Evolutionary conservation across 2,888 invertebrate species (phyloP), one percentile per base, ranked within the genome.

Genomic region (Nomada ruficornis): DNA sequence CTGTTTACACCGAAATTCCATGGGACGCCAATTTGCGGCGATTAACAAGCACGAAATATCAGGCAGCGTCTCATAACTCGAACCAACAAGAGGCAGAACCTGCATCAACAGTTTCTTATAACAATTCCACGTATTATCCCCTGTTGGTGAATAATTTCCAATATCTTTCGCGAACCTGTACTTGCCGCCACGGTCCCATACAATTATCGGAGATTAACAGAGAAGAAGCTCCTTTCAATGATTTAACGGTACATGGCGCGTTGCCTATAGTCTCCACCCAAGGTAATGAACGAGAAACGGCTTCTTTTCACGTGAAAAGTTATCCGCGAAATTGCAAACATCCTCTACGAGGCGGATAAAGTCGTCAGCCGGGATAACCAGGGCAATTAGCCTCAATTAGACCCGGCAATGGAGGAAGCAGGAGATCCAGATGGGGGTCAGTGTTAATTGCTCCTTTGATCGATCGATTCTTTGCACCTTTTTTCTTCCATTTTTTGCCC

Each of bases 361-460:
- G 77, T 77, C 74, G 72, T 87, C 79, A 67, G 29, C 42, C 57
- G 69, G 26, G 64, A 52, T 59, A 64, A 74, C 71, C 68, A 63
- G 42, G 20, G 74, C 26, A 82, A 86, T 87, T 87, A 77, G 77
- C 57, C 60, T 82, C 77, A 85, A 86, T 87, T 79, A 79, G 64
- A 77, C 75, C 60, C 26, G 59, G 47, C 64, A 7, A n/a, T 11
- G 9, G 18, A 57, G 36, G 52, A n/a, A 29, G 42, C 23, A 60
- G 60, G 29, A 18, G 36, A 69, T 42, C 69, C 71, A 74, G 55
- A 63, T 69, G 64, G 11, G 54, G 23, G 52, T 69, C 72, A 69
- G 36, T 47, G 64, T 69, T 86, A 79, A 88, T 86, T 84, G 73
- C 74, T 77, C 54, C 79, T 82, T 75, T 77, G 84, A 85, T 85